Percentiles rank a stretch among this genome's conserved stretches.
These are phyloP conservation scores for Dermochelys coriacea DNA, from an alignment of 2,797 vertebrate genomes.

Conservation along the genomic window DNA sequence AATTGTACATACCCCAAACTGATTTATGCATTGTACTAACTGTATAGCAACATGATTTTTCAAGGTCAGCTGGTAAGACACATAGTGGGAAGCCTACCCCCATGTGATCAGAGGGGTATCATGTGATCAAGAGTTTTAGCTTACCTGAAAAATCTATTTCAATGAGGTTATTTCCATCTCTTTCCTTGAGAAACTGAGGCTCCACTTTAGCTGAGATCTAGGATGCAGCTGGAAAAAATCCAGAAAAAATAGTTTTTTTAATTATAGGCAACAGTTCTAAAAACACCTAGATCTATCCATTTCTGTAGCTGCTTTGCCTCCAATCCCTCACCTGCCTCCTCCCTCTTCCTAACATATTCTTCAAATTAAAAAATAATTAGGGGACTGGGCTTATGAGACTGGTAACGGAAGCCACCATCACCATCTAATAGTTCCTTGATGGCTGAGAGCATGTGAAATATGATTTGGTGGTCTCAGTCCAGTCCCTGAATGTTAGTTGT, in stretches of 20 bases:
- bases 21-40: neutral
- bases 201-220: neutral
- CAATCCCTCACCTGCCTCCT: neutral
- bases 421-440: neutral
- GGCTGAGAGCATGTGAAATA: neutral
- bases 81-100: fast-evolving
- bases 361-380: neutral
- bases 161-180: no score
- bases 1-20: neutral
- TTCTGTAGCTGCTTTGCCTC: neutral
- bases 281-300: neutral
- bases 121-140: neutral
- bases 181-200: neutral
- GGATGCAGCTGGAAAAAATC: neutral
- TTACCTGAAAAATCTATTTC: neutral
- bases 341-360: neutral
- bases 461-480: neutral
- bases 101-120: fast-evolving
- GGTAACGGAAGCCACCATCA: fast-evolving
- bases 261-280: neutral
- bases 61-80: neutral
- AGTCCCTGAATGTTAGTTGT: neutral
- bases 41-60: neutral
- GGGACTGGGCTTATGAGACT: neutral
- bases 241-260: neutral